Conservation (phyloP, 2,888 invertebrate species). For the Leptinotarsa rubiginosa region DNA sequence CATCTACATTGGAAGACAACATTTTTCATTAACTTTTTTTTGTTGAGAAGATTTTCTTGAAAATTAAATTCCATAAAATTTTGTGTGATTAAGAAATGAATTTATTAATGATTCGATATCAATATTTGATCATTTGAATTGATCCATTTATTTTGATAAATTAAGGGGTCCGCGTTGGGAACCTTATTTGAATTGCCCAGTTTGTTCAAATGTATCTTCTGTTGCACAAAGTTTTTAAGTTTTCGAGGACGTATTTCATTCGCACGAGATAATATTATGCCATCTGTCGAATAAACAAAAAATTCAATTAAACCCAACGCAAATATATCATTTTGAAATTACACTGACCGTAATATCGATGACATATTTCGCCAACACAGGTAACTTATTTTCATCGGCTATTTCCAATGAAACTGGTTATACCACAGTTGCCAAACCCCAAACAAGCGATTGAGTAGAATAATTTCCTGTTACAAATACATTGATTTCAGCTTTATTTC, state of each 20-base stretch:
- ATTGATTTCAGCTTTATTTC: not conserved
- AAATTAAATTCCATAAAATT: no score
- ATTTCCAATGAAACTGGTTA: not conserved
- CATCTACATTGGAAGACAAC: no score
- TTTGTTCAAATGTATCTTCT: no score
- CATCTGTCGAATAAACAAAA: not conserved
- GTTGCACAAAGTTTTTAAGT: no score
- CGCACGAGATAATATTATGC: not conserved
- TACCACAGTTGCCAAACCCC: slow-evolving; percentile 2
- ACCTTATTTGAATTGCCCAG: no score
- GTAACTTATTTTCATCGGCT: not conserved
- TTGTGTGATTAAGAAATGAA: no score
- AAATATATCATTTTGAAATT: not conserved
- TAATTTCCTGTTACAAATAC: slow-evolving; percentile 2
- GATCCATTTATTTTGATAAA: no score
- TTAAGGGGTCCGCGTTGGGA: no score
- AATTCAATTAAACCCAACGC: not conserved
- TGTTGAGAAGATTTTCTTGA: no score
- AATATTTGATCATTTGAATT: no score
- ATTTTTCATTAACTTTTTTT: no score
- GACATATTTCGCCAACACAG: not conserved
- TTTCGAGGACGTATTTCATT: not conserved
- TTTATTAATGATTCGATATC: no score
- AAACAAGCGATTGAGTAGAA: not conserved
- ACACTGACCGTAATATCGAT: not conserved